These are phyloP conservation scores for Araneus ventricosus DNA, from an alignment of 1,140 invertebrate genomes.

Conservation along the genomic window DNA sequence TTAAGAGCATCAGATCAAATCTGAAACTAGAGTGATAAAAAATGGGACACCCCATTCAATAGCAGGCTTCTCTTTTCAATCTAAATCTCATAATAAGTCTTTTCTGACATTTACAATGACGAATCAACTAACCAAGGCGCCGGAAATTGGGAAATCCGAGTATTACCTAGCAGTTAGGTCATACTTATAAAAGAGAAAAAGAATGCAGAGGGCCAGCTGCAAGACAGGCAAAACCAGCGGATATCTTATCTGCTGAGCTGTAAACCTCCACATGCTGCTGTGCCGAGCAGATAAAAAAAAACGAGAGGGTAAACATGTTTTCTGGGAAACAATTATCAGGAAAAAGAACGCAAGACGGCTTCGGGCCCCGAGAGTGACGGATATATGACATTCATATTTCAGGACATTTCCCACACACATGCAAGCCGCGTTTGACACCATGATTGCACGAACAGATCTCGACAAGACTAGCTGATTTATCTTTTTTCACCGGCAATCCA, in stretches of 20 bases:
- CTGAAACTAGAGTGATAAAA: too few relatives aligned
- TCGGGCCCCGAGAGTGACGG: neutral
- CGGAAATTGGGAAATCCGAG: too few relatives aligned
- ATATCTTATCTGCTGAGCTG: neutral
- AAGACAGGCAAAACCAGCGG: neutral
- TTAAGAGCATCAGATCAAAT: too few relatives aligned
- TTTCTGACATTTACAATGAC: too few relatives aligned
- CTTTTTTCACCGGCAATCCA: too few relatives aligned
- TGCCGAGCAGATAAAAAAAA: neutral
- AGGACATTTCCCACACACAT: neutral
- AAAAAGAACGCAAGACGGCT: neutral
- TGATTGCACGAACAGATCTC: neutral
- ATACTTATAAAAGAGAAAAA: neutral
- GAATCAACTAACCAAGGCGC: too few relatives aligned
- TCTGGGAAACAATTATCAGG: conserved; percentile 14
- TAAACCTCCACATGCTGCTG: neutral
- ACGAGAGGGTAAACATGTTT: neutral
- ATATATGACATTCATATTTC: conserved; percentile 42
- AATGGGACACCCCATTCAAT: too few relatives aligned
- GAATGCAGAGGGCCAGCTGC: neutral
- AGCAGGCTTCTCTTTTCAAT: too few relatives aligned
- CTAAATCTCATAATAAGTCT: too few relatives aligned
- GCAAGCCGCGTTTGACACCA: neutral
- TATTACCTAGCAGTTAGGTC: too few relatives aligned
- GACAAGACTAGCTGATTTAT: neutral